A percentile compares a stretch with the other conserved stretches of the same genome.
These are phyloP conservation scores for Corythornis leucogaster DNA, from an alignment of 2,797 vertebrate species.

Conservation along the genomic window DNA sequence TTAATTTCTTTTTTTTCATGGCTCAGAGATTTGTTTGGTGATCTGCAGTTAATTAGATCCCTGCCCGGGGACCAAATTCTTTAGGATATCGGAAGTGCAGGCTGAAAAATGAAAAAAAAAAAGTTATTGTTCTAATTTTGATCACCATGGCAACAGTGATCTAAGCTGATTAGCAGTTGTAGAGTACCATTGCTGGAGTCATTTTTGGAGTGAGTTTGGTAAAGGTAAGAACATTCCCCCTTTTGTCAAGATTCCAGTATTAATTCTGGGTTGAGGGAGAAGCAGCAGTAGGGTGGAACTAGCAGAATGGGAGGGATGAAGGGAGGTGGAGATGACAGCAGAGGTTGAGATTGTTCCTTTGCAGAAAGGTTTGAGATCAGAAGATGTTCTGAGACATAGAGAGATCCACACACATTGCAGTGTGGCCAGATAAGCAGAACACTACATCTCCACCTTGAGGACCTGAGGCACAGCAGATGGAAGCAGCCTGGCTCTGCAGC, in stretches of 20 bases:
- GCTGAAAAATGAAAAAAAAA: not conserved
- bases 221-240: not conserved
- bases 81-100: not conserved
- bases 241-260: not conserved
- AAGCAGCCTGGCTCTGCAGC: not conserved
- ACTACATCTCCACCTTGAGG: not conserved
- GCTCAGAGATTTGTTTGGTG: not conserved
- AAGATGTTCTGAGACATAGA: not conserved
- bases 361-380: not conserved
- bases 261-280: not conserved
- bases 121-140: not conserved
- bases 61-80: not conserved
- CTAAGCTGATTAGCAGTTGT: not conserved
- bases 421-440: not conserved
- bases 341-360: not conserved
- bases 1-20: not conserved
- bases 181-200: not conserved
- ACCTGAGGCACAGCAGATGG: not conserved
- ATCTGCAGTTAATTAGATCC: not conserved
- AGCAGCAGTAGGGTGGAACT: not conserved
- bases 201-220: not conserved
- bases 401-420: not conserved
- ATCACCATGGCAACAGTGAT: not conserved
- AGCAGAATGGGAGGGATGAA: not conserved
- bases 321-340: not conserved